These are phyloP conservation scores for Embidobia sp. DNA, from an alignment of 2,888 invertebrate species.

Conservation along the genomic window DNA sequence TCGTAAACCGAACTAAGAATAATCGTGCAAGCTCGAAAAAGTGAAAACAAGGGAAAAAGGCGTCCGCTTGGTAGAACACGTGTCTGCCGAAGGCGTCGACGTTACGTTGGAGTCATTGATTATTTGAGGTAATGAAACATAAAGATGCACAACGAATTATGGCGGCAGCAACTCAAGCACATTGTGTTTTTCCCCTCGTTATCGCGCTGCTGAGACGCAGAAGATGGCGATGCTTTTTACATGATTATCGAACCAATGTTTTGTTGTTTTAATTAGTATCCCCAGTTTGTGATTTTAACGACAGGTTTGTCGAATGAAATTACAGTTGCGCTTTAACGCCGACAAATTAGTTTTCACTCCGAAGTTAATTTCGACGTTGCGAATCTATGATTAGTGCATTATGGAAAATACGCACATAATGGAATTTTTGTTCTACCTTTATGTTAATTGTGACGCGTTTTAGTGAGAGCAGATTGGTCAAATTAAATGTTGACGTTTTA, in stretches of 20 bases:
- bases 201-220: not conserved
- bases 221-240: constrained; percentile 5
- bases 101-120: constrained; percentile 52
- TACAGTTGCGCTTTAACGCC: not conserved
- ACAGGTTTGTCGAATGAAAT: not conserved
- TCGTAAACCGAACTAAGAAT: too few relatives aligned
- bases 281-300: not conserved
- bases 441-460: too few relatives aligned
- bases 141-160: constrained; percentile 47
- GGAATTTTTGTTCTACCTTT: too few relatives aligned
- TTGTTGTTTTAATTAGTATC: constrained; percentile 28
- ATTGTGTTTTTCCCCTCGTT: constrained; percentile 53
- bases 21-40: too few relatives aligned
- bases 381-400: too few relatives aligned
- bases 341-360: not conserved
- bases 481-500: too few relatives aligned
- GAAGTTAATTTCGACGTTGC: not conserved
- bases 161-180: constrained; percentile 44
- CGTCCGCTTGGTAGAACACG: constrained; percentile 25
- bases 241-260: constrained; percentile 5
- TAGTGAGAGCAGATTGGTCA: too few relatives aligned
- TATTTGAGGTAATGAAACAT: constrained; percentile 60
- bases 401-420: too few relatives aligned
- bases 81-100: constrained; percentile 19
- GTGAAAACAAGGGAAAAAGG: constrained; percentile 25